Percentiles rank a stretch among this genome's conserved stretches.
Evolutionary conservation across 2,113 vertebrate genomes (phyloP).

Genomic region (Cairina moschata): DNA sequence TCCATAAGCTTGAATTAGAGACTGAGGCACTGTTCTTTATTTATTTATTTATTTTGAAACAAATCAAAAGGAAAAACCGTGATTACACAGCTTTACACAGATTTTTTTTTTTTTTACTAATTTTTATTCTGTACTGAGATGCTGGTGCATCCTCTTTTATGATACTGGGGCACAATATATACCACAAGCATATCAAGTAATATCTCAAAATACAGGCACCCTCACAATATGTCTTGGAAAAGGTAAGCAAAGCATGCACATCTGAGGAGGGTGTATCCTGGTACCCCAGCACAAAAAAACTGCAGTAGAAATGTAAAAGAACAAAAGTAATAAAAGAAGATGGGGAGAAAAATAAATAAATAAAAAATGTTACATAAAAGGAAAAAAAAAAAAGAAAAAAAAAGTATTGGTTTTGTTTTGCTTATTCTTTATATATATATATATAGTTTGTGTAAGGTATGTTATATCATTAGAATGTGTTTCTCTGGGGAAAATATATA

Average conservation of each 20-base stretch:
- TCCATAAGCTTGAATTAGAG: neutral
- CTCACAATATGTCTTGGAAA: neutral
- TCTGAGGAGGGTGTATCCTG: fast-evolving
- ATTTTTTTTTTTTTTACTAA: neutral
- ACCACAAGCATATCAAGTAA: neutral
- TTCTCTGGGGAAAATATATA: too few relatives aligned
- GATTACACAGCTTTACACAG: neutral
- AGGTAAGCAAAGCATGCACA: neutral
- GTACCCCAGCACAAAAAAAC: neutral
- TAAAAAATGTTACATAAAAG: neutral
- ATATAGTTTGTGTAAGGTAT: neutral
- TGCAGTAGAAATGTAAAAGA: neutral
- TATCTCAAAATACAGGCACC: neutral
- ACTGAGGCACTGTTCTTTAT: neutral
- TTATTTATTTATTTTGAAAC: neutral
- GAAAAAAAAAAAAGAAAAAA: neutral
- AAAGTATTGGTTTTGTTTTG: neutral
- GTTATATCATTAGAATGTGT: too few relatives aligned
- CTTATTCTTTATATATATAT: too few relatives aligned
- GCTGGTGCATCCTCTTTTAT: neutral
- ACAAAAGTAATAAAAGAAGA: too few relatives aligned
- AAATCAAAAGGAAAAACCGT: neutral
- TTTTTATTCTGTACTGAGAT: neutral
- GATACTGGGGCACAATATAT: neutral
- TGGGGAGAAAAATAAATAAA: too few relatives aligned